Conservation (phyloP, 1,140 invertebrate species). For the Brachionus paranguensis region DNA sequence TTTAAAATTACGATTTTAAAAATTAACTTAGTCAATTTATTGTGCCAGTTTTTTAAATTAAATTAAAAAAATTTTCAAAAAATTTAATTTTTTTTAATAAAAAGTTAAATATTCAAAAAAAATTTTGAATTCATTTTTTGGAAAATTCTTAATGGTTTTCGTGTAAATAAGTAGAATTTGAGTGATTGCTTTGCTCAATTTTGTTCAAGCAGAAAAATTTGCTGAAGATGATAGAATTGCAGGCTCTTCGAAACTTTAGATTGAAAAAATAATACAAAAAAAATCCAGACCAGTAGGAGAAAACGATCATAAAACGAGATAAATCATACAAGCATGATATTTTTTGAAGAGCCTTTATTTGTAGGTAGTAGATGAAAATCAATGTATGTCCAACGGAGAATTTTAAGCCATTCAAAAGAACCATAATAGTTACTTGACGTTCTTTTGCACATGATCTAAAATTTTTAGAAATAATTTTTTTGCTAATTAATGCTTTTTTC, state of each 20-base stretch:
- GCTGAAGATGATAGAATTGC: neutral
- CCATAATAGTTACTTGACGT: neutral
- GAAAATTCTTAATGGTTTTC: too few relatives aligned
- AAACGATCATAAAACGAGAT: neutral
- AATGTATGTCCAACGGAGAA: neutral
- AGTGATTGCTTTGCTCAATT: neutral
- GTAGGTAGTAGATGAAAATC: neutral
- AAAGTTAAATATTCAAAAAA: too few relatives aligned
- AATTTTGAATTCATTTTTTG: too few relatives aligned
- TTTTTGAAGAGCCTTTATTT: neutral
- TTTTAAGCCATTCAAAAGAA: neutral
- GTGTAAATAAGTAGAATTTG: too few relatives aligned
- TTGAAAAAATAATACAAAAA: conserved; percentile 14
- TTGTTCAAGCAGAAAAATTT: neutral
- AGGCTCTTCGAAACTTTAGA: neutral
- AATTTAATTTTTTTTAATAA: too few relatives aligned
- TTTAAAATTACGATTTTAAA: too few relatives aligned
- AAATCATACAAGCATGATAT: neutral
- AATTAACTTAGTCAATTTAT: too few relatives aligned
- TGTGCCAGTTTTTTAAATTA: too few relatives aligned
- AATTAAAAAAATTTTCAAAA: too few relatives aligned
- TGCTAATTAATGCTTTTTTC: neutral
- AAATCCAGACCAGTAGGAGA: neutral
- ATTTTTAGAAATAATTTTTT: neutral
- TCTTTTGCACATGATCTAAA: neutral